Base-by-base conservation (phyloP, 2,113 vertebrate genomes). In the Daphoenositta chrysoptera region DNA sequence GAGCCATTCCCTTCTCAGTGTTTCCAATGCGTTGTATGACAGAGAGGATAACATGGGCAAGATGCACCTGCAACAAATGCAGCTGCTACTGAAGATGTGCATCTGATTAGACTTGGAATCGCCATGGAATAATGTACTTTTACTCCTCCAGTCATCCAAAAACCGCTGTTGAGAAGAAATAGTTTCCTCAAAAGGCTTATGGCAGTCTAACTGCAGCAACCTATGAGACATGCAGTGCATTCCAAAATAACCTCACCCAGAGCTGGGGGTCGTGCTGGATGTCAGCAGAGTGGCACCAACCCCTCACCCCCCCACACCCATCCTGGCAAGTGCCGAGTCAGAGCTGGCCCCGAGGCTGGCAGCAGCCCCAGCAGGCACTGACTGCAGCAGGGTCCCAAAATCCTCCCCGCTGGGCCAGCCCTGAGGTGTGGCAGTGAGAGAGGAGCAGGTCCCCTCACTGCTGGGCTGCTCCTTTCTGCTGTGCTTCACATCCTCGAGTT, bases 341-440 rank as follows among this genome's bases (percentile, higher is more conserved):
- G 44, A 18, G 28, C 54, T 53, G 54, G 54, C 13, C 17, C 45
- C 2, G 1, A 45, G 31, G 37, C 45, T n/a, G 6, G 7, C 7
- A 1, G 27, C 10, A 8, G 14, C 4, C 10, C 58, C 50, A 18
- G 45, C 9, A 69, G 30, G 27, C 77, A 27, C 2, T 5, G 60
- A 15, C 50, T 27, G 40, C 37, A 61, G 19, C 3, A 10, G n/a
- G 23, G 44, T 13, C 10, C 35, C 44, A 33, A 50, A 75, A 33
- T 5, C 20, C 24, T 60, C 11, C 0, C 7, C 4, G 6, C 1
- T 12, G 28, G 45, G 5, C 9, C 1, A 1, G 37, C 31, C 35
- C 44, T 27, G 24, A 42, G 45, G 37, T 3, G 1, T 1, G 0
- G 37, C 1, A 0, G 18, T 0, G 23, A 0, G 3, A 37, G 37